Evolutionary conservation across 2,888 invertebrate genomes (phyloP), one percentile per base, ranked within the genome.

Genomic region (Noctua comes): DNA sequence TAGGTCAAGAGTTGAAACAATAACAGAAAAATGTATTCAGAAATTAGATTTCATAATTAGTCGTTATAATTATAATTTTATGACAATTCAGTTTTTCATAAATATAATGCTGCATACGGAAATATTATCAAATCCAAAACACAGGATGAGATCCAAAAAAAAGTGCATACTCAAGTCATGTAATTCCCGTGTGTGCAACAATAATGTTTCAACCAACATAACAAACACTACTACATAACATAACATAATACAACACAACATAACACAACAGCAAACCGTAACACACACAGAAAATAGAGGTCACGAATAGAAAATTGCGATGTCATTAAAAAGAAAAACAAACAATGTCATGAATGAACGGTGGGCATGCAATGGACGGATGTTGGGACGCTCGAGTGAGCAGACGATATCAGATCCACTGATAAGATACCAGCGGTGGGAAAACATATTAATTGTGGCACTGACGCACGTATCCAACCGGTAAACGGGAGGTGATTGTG

Each of bases 341-440:
- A 78, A 79, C 77, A 79, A 79, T 75, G 75, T 75, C 68, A 82
- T 82, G 84, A 81, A 87, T 88, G 87, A 86, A 84, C 69, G 87
- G 51, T 59, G 48, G 36, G 51, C 88, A 88, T 86, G 88, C 89
- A 66, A 88, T 66, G 86, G 82, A 91, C 94, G 94, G 94, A 94
- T 93, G 94, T 91, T 89, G 90, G 88, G 64, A 87, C 89, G 94
- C 91, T 87, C 92, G 91, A 93, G 91, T 91, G 93, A 91, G 78
- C 91, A 92, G 93, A 93, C 92, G 89, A 82, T 91, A 94, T 93
- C 93, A 89, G 91, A 86, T 90, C 83, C 76, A 76, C 88, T 88
- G 95, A 95, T 95, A 94, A 94, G 93, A 93, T 93, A 92, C 79
- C 13, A 40, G 13, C 65, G 79, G 93, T 94, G 94, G 92, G 93